Evolutionary conservation across 2,113 vertebrate genomes (phyloP).

Genomic region (Emberiza fucata): DNA sequence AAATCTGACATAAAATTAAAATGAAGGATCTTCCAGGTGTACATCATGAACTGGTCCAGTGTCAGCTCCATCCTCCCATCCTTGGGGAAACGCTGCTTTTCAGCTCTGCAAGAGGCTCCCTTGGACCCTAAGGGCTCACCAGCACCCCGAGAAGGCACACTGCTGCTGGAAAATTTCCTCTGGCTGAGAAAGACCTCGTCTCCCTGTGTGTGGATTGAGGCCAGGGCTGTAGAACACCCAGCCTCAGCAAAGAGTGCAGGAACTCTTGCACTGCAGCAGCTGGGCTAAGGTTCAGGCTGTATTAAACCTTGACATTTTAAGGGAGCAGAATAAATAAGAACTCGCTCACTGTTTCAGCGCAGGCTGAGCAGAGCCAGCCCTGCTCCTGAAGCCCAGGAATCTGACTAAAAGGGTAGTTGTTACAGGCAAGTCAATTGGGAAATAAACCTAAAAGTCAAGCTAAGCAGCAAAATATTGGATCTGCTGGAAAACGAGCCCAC

Average conservation of each 20-base stretch:
- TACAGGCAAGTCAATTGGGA: neutral
- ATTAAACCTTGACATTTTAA: conserved; percentile 4
- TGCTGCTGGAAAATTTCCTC: neutral
- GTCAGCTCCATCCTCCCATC: neutral
- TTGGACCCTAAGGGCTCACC: neutral
- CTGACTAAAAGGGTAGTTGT: neutral
- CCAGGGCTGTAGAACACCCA: neutral
- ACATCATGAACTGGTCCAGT: rapidly evolving
- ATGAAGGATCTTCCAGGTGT: rapidly evolving
- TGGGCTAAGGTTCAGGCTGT: neutral
- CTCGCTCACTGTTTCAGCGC: neutral
- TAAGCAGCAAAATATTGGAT: neutral
- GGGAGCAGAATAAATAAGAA: neutral
- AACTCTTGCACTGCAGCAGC: neutral
- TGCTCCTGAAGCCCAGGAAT: neutral
- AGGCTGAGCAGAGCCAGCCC: neutral
- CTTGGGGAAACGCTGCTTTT: neutral
- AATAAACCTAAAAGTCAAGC: conserved; percentile 28
- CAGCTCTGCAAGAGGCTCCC: rapidly evolving
- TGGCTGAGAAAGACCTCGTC: rapidly evolving
- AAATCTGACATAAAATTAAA: neutral
- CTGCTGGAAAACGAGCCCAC: neutral
- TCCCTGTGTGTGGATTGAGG: neutral
- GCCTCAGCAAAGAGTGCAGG: neutral
- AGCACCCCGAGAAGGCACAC: neutral